Conservation (phyloP, 2,113 vertebrate genomes). For the Probosciger aterrimus region DNA sequence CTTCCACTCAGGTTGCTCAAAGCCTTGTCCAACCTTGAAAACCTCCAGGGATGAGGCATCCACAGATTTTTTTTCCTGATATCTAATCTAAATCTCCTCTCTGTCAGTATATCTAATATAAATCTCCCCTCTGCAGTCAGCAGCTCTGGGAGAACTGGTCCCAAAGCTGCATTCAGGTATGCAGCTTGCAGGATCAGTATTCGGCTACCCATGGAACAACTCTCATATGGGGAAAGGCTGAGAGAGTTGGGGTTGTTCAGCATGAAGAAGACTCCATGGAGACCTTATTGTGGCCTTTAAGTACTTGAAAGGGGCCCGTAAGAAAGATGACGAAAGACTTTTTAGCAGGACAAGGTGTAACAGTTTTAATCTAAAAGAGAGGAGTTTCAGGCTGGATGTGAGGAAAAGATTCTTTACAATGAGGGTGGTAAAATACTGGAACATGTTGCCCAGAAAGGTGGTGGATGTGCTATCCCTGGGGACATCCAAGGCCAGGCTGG, state of each 20-base stretch:
- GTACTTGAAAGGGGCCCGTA: not conserved
- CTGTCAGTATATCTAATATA: too few species aligned
- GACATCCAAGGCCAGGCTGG: not conserved
- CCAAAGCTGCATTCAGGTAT: not conserved
- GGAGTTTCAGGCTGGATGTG: not conserved
- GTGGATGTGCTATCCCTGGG: not conserved
- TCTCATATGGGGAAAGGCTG: not conserved
- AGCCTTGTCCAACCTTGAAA: too few species aligned
- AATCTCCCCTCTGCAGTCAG: too few species aligned
- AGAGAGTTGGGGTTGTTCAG: not conserved
- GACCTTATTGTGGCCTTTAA: not conserved
- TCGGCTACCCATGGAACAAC: not conserved
- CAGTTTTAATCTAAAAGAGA: not conserved
- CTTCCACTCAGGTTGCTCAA: too few species aligned
- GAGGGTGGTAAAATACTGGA: not conserved
- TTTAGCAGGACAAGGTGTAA: not conserved
- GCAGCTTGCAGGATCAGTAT: not conserved
- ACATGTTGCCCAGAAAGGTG: not conserved
- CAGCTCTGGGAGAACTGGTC: not conserved
- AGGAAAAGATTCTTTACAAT: not conserved
- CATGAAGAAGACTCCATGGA: not conserved
- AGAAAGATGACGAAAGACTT: not conserved
- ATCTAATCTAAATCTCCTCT: too few species aligned
- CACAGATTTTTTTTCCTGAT: too few species aligned
- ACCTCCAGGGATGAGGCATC: too few species aligned